A percentile compares a stretch with the other conserved stretches of the same genome.
These are phyloP conservation scores for Drosophila pandora DNA, from an alignment of 1,140 invertebrate genomes.

Conservation along the genomic window DNA sequence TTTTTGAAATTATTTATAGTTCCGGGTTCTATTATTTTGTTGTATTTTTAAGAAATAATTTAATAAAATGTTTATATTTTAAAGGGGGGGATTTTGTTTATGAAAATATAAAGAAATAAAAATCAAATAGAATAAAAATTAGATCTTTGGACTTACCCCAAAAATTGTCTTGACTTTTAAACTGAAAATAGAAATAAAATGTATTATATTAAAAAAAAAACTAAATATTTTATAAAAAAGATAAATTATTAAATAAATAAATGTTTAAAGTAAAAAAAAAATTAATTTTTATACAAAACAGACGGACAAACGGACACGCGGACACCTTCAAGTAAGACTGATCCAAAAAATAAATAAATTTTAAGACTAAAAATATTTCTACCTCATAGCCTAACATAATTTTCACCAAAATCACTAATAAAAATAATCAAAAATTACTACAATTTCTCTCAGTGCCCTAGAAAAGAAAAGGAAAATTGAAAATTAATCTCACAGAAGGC, in stretches of 20 bases:
- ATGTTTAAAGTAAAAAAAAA: background rate
- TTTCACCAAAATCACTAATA: background rate
- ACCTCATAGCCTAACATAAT: too few relatives aligned
- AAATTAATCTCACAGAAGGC: slow-evolving; percentile 43
- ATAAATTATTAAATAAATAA: background rate
- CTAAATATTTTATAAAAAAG: background rate
- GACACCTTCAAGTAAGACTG: too few relatives aligned
- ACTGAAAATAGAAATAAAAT: background rate
- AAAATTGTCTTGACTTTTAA: background rate
- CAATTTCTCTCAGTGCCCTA: background rate
- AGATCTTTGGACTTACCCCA: background rate
- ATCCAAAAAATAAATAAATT: too few relatives aligned
- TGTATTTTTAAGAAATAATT: too few relatives aligned
- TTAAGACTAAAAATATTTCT: too few relatives aligned
- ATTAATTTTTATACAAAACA: too few relatives aligned
- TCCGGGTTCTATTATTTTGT: too few relatives aligned
- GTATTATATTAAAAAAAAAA: too few relatives aligned
- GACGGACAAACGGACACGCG: too few relatives aligned
- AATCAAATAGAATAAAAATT: background rate
- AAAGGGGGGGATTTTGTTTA: too few relatives aligned
- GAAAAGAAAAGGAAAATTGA: slow-evolving; percentile 13
- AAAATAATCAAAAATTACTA: background rate
- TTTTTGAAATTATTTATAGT: background rate
- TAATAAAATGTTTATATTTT: too few relatives aligned
- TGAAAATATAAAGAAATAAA: too few relatives aligned